Base-by-base conservation (phyloP, 2,888 invertebrate genomes). In the Congeria kusceri region DNA sequence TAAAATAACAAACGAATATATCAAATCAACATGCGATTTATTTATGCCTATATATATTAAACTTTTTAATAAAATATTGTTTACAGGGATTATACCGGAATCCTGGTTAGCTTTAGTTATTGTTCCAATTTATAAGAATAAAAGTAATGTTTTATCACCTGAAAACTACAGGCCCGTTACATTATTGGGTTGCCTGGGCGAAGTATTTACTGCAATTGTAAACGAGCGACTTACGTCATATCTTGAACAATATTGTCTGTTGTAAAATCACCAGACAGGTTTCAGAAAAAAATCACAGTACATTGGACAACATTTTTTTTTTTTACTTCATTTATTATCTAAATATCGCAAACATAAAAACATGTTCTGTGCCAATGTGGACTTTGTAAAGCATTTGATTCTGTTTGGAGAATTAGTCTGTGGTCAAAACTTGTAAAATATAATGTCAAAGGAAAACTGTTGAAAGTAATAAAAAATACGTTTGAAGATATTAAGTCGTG, bases 261-360 rank as follows among this genome's bases (percentile, higher is more conserved):
- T 49, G 18, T 15, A 9, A 9, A 49, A 63, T 56, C 56, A 58
- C n/a, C 64, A 49, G 20, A 15, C 49, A 20, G 49, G 49, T 49
- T 71, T 71, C 29, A 57, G 20, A 46, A 71, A 25, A 57, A 56
- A 15, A 58, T 23, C 23, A 63, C 46, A 63, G 56, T 15, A 64
- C 20, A n/a, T 1, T 27, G 5, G 71, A 71, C 27, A 39, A 71
- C 56, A 49, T 63, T 29, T 71, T 71, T 64, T 63, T 29, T 71
- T 71, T 64, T 2, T 63, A 49, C 20, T 58, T 9, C 49, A 49
- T 3, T 5, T 49, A 15, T 49, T 49, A 5, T 49, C 49, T 20
- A 15, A 49, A 49, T 49, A 49, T 49, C 15, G 49, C 20, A 49
- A 49, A 15, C 49, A 49, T 49, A 49, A 49, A 20, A 49, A 49